Conservation (phyloP, 2,888 invertebrate species). For the Bugulina stolonifera region DNA sequence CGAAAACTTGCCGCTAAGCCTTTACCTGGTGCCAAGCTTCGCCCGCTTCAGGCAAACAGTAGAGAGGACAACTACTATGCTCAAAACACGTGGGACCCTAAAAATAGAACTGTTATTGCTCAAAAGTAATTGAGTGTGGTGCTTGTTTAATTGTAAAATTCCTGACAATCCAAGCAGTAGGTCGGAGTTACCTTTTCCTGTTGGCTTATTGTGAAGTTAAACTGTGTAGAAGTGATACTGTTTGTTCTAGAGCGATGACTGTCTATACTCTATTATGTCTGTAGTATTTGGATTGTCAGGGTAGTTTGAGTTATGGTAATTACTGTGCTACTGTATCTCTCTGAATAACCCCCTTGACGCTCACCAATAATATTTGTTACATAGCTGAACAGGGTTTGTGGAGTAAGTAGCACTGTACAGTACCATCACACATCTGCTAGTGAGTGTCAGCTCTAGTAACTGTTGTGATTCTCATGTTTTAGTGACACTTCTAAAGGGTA, state of each 20-base stretch:
- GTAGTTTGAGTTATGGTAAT: neutral
- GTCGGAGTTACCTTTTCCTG: no score
- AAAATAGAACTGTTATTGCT: neutral
- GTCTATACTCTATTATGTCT: neutral
- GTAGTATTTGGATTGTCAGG: neutral
- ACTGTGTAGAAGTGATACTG: neutral
- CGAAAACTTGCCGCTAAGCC: neutral
- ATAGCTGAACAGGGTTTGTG: no score
- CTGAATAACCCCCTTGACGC: no score
- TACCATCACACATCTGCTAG: no score
- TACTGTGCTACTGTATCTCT: no score
- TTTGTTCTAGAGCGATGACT: neutral
- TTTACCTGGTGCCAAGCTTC: neutral
- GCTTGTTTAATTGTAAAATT: no score
- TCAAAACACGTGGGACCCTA: slow-evolving; percentile 25
- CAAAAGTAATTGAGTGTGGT: no score
- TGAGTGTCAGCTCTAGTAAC: neutral
- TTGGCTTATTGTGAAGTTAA: no score
- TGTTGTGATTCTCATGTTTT: neutral
- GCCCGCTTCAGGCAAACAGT: neutral
- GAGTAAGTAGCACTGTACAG: no score
- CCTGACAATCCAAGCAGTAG: no score
- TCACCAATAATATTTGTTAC: no score
- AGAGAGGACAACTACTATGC: neutral
- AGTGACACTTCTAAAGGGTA: neutral